Base-by-base conservation (phyloP, 2,888 invertebrate genomes). In the Cactoblastis cactorum region DNA sequence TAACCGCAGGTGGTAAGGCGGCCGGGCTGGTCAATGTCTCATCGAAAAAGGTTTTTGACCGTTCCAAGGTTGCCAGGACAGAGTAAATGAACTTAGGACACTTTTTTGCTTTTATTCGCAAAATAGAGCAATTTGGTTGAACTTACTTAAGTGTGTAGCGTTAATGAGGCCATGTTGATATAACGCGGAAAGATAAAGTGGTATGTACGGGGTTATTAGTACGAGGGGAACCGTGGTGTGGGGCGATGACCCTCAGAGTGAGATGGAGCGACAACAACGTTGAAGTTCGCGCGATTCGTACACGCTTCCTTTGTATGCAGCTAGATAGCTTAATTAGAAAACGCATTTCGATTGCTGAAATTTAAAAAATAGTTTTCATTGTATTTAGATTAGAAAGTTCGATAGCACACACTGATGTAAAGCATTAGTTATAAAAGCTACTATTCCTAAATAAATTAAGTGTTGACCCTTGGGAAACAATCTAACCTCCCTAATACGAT, bases 241-340 rank as follows among this genome's bases (percentile, higher is more conserved):
- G 86, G 86, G 74, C 88, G 79, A 83, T 87, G 89, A 88, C 87
- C 89, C 63, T 71, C 60, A 82, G 88, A 77, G 69, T 67, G 87
- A 83, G 89, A 88, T 74, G 61, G 88, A 86, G 65, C 74, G 81
- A 89, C 87, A 89, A 89, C 87, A 89, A 86, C 74, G 62, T 73
- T 86, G 88, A 88, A 88, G 86, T 88, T 88, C 76, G 86, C 74
- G 77, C 83, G 74, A 58, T 69, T 35, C 47, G 50, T 34, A 49
- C 53, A 45, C 51, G 53, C 15, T 9, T 22, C 28, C 43, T 43
- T 24, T 28, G 28, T 17, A 43, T 1, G 24, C 43, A 43, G 28
- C 15, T 28, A 28, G n/a, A 22, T 22, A 12, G 14, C 19, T 41
- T 14, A 14, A 41, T 41, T 41, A 11, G 24, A 24, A n/a, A 9